Conservation (phyloP, 2,888 invertebrate genomes). For the Heliconius cydno region DNA sequence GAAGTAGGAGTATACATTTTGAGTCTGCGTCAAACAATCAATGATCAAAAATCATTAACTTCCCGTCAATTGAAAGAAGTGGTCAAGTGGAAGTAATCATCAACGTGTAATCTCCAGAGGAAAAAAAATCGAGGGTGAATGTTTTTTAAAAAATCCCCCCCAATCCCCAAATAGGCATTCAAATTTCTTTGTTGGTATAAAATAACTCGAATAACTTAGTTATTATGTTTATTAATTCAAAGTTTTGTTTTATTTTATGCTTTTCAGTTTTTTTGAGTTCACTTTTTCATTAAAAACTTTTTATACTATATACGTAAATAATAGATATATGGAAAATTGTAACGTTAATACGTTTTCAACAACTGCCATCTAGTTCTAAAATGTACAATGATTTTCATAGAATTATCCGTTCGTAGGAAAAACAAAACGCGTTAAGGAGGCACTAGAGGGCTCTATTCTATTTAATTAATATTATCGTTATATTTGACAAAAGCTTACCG, state of each 20-base stretch:
- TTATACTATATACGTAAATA: no score
- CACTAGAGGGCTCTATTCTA: not conserved
- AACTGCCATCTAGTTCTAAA: conserved; percentile 19
- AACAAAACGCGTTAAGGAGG: not conserved
- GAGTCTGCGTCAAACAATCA: no score
- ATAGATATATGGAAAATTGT: not conserved
- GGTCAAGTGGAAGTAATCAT: not conserved
- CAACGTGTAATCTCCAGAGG: not conserved
- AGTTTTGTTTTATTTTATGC: no score
- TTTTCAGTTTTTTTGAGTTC: no score
- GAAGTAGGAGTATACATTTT: no score
- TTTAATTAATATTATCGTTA: not conserved
- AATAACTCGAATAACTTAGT: no score
- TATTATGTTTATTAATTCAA: no score
- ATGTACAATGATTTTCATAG: not conserved
- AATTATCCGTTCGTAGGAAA: not conserved
- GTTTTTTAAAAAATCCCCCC: not conserved
- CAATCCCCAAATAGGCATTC: no score
- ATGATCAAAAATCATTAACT: no score
- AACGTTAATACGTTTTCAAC: not conserved
- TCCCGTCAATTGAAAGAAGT: not conserved
- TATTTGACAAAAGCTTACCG: not conserved
- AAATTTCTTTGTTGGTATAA: no score
- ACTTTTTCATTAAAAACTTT: no score
- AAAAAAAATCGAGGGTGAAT: not conserved